Conservation (phyloP, 2,113 vertebrate genomes). For the Polyodon spathula region DNA sequence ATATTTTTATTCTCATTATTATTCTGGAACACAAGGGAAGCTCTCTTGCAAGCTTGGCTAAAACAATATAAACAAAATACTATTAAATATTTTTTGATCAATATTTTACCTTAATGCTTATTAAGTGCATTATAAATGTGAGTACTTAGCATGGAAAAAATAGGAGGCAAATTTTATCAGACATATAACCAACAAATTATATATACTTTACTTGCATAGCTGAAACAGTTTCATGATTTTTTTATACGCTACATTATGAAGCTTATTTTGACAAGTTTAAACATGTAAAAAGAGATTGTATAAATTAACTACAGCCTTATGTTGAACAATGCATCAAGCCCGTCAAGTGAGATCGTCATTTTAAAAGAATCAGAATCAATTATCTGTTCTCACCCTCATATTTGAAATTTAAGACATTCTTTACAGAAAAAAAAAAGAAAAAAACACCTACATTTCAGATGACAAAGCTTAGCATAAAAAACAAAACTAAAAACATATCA, state of each 20-base stretch:
- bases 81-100: conserved; percentile 28
- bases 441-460: no score
- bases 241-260: conserved; percentile 44
- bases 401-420: conserved; percentile 40
- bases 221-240: conserved; percentile 39
- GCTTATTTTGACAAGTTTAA: conserved; percentile 21
- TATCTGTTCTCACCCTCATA: conserved; percentile 57
- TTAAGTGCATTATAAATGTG: conserved; percentile 24
- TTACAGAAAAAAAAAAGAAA: conserved; percentile 20
- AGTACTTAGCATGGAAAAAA: conserved; percentile 19
- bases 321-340: conserved; percentile 35
- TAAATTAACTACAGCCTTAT: conserved; percentile 25
- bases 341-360: conserved; percentile 60
- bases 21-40: conserved; percentile 63
- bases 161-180: conserved; percentile 20
- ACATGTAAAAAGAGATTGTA: no score
- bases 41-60: conserved; percentile 48
- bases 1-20: conserved; percentile 45
- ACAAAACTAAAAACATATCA: no score
- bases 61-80: conserved; percentile 25
- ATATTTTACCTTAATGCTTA: no score
- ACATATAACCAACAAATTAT: conserved; percentile 23
- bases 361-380: conserved; percentile 33
- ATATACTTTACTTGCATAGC: conserved; percentile 58
- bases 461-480: no score